A percentile compares a stretch with the other conserved stretches of the same genome.
Evolutionary conservation across 2,797 vertebrate species (phyloP).

Genomic region (Eutrigla gurnardus): DNA sequence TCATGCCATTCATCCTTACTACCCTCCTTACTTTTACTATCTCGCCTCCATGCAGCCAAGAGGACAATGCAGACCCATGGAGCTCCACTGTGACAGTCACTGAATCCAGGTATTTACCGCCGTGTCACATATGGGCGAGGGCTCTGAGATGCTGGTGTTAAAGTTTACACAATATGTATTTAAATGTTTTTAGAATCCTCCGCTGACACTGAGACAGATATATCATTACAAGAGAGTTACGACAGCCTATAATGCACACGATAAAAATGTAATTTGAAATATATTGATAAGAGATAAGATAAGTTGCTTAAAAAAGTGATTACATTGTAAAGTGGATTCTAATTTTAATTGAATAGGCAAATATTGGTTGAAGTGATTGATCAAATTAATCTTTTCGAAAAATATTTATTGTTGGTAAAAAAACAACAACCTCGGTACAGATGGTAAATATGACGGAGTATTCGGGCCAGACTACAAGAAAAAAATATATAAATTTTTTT

Average conservation of each 20-base stretch:
- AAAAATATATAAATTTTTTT: no score
- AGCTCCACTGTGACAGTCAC: slow-evolving; percentile 57
- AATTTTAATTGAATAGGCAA: slow-evolving; percentile 8
- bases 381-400: slow-evolving; percentile 7
- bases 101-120: slow-evolving; percentile 57
- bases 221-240: no score
- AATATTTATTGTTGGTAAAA: background rate
- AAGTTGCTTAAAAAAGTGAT: background rate
- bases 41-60: slow-evolving; percentile 38
- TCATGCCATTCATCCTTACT: slow-evolving; percentile 50
- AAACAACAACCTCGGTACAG: background rate
- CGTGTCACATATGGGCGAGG: background rate
- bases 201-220: background rate
- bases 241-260: no score
- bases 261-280: no score
- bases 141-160: background rate
- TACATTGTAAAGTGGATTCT: background rate
- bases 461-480: no score
- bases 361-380: slow-evolving; percentile 7
- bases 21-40: slow-evolving; percentile 13
- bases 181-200: background rate
- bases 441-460: no score
- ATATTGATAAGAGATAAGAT: no score
- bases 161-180: background rate
- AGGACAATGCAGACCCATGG: slow-evolving; percentile 43